Conservation (phyloP, 2,797 vertebrate species). For the Denticeps clupeoides region DNA sequence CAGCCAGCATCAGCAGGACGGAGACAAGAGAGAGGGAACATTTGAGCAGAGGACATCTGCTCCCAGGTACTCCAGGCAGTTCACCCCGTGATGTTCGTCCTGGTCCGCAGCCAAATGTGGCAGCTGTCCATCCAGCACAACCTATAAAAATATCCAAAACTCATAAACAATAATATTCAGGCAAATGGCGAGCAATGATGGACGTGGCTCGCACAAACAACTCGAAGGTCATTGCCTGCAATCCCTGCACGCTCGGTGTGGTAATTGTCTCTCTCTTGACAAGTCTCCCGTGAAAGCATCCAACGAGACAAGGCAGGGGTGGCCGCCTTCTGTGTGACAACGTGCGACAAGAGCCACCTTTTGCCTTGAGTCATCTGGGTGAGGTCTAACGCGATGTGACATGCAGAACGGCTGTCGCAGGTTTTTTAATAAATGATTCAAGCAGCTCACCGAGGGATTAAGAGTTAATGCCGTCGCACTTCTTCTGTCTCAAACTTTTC, state of each 20-base stretch:
- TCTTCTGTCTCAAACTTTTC: constrained; percentile 73
- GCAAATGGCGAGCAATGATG: constrained; percentile 61
- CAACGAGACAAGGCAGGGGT: constrained; percentile 1
- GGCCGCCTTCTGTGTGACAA: constrained; percentile 21
- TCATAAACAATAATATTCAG: constrained; percentile 61
- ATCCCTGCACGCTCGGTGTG: constrained; percentile 18
- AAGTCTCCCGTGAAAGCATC: constrained; percentile 15
- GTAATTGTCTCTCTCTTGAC: constrained; percentile 29
- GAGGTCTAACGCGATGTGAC: constrained; percentile 52
- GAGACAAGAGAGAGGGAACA: neutral
- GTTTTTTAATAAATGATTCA: constrained; percentile 66
- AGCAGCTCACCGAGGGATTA: constrained; percentile 47
- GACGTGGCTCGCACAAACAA: constrained; percentile 41
- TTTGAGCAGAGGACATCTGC: constrained; percentile 17
- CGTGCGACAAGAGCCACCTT: constrained; percentile 30
- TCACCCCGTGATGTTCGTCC: constrained; percentile 45
- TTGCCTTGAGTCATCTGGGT: constrained; percentile 22
- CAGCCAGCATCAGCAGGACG: neutral
- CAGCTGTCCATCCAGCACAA: constrained; percentile 60
- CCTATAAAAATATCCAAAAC: constrained; percentile 54
- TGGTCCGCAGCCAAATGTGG: constrained; percentile 63
- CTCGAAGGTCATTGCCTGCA: constrained; percentile 47
- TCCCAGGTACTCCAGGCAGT: constrained; percentile 29
- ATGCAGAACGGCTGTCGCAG: constrained; percentile 41
- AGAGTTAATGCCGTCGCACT: constrained; percentile 78